A percentile compares a stretch with the other conserved stretches of the same genome.
Conservation (phyloP, 2,888 invertebrate genomes). For the Parnassius orleans region DNA sequence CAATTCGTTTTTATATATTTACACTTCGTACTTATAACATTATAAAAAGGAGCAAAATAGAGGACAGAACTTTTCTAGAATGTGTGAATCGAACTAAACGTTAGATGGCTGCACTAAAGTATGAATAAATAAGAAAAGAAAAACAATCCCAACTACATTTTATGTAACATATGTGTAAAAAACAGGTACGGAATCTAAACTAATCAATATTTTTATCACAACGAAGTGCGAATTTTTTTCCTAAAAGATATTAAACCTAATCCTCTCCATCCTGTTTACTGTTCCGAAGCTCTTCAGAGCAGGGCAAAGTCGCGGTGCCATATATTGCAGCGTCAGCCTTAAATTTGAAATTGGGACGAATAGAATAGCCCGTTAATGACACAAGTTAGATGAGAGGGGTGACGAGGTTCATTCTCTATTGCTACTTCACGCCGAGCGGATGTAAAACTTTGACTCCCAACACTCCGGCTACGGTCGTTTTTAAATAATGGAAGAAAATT, state of each 20-base stretch:
- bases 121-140: too few species aligned
- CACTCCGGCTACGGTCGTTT: conserved; percentile 52
- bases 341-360: conserved; percentile 81
- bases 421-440: conserved; percentile 39
- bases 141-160: too few species aligned
- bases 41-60: too few species aligned
- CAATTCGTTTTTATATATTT: too few species aligned
- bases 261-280: conserved; percentile 15
- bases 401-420: conserved; percentile 44
- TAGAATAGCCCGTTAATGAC: conserved; percentile 74
- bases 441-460: conserved; percentile 63
- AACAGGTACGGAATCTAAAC: too few species aligned
- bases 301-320: conserved; percentile 59
- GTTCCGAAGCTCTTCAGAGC: conserved; percentile 14
- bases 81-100: too few species aligned
- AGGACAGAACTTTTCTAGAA: too few species aligned
- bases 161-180: too few species aligned
- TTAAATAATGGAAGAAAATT: conserved; percentile 38
- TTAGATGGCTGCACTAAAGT: too few species aligned
- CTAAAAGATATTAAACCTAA: conserved; percentile 21
- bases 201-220: not conserved
- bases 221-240: conserved; percentile 18
- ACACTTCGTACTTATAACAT: too few species aligned
- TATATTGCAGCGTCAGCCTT: conserved; percentile 70
- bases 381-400: conserved; percentile 76